A percentile compares a stretch with the other conserved stretches of the same genome.
Conservation (phyloP, 1,140 invertebrate genomes). For the Grapholita molesta region DNA sequence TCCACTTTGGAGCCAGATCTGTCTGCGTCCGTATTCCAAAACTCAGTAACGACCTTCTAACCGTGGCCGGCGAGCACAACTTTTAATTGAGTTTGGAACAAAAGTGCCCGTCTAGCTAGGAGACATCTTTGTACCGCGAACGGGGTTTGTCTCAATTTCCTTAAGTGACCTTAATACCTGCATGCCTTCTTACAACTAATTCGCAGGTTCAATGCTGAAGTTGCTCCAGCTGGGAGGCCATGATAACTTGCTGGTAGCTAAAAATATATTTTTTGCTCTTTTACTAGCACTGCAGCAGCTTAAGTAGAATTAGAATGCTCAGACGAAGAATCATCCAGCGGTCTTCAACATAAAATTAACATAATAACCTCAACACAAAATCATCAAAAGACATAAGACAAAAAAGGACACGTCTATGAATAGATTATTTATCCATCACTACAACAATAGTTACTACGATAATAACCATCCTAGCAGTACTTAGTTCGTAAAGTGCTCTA, state of each 20-base stretch:
- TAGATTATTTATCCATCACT: not conserved
- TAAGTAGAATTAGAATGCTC: too few species aligned
- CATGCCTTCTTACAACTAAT: not conserved
- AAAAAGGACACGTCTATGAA: not conserved
- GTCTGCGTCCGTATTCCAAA: constrained; percentile 11
- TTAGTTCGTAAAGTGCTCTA: not conserved
- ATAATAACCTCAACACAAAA: too few species aligned
- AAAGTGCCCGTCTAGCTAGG: constrained; percentile 1
- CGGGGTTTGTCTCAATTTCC: not conserved
- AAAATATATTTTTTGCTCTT: too few species aligned
- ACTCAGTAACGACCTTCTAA: constrained; percentile 8
- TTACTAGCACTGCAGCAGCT: not conserved
- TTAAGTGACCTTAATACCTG: not conserved
- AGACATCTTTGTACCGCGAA: constrained; percentile 9
- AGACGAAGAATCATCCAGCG: not conserved
- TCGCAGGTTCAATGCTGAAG: not conserved
- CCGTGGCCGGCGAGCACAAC: constrained; percentile 1
- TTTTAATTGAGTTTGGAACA: constrained; percentile 15
- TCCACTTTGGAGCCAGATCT: constrained; percentile 5
- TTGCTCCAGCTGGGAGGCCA: not conserved
- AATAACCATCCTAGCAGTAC: too few species aligned
- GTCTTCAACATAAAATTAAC: not conserved
- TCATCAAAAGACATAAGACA: not conserved
- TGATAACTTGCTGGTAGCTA: not conserved
- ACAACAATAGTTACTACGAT: too few species aligned